phyloP scores from a whole-genome alignment of 2,888 invertebrate species.

The Dioctria rufipes region DNA sequence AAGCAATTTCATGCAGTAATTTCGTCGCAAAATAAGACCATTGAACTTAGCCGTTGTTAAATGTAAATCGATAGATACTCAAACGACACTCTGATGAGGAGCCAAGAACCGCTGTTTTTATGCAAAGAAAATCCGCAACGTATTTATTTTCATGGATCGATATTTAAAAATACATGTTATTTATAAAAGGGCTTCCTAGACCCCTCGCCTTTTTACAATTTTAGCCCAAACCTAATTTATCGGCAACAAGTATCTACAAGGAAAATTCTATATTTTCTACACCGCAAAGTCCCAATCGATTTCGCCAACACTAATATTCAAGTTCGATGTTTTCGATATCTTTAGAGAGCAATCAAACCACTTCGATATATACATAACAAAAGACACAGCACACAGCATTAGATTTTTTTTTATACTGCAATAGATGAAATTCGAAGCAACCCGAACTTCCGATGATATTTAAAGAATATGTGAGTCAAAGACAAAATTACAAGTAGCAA shows the following conservation, averaged over 20 bases:
- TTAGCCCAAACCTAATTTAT: neutral
- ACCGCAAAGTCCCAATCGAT: neutral
- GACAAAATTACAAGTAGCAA: no score
- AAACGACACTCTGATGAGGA: constrained; percentile 23
- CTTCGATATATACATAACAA: constrained; percentile 20
- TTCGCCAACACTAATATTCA: neutral
- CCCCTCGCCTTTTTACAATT: neutral
- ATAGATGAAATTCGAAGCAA: neutral
- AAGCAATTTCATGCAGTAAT: neutral
- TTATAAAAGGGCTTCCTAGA: constrained; percentile 12
- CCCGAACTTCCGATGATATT: neutral
- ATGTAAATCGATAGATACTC: constrained; percentile 29
- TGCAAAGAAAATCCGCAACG: constrained; percentile 31
- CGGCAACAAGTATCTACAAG: constrained; percentile 1
- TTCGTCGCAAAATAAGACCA: constrained; percentile 24
- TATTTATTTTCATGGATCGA: constrained; percentile 15
- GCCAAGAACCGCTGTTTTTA: constrained; percentile 27
- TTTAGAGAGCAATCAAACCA: neutral
- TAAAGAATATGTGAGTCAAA: neutral
- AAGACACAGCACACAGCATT: neutral
- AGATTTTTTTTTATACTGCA: neutral
- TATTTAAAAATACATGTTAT: neutral
- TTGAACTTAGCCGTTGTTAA: no score
- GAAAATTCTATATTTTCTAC: neutral
- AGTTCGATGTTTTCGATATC: constrained; percentile 12